phyloP scores from a whole-genome alignment of 2,113 vertebrate species.

The Myrmecobius fasciatus region DNA sequence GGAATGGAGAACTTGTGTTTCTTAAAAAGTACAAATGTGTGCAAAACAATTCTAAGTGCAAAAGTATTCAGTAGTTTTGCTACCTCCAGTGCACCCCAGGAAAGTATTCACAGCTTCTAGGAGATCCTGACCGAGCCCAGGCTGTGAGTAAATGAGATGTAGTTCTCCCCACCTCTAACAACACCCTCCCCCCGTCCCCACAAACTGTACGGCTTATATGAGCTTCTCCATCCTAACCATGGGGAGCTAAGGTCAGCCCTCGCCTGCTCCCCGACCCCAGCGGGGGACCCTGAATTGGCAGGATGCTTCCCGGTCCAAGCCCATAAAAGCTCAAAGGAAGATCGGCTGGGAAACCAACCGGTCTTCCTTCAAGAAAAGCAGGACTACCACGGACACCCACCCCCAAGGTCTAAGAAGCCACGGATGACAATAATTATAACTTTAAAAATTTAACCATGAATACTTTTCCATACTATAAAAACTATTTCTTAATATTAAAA shows the following conservation, averaged over 20 bases:
- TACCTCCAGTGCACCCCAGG: conserved; percentile 65
- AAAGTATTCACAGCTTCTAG: conserved; percentile 47
- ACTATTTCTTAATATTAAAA: conserved; percentile 54
- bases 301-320: not conserved
- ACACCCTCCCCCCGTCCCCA: not conserved
- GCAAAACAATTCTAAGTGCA: conserved; percentile 67
- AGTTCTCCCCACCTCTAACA: not conserved
- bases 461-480: conserved; percentile 66
- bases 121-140: not conserved
- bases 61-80: conserved; percentile 70
- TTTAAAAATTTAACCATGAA: conserved; percentile 65
- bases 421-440: conserved; percentile 42
- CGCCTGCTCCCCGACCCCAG: not conserved
- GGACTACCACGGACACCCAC: conserved; percentile 24
- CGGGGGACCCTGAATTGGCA: not conserved
- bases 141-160: conserved; percentile 34
- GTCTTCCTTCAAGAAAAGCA: conserved; percentile 20
- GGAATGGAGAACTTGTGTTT: conserved; percentile 66
- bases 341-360: not conserved
- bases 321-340: not conserved
- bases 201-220: not conserved
- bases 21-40: conserved; percentile 61
- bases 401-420: conserved; percentile 56
- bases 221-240: not conserved
- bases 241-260: not conserved